Conservation (phyloP, 2,797 vertebrate species). For the Callimico goeldii region DNA sequence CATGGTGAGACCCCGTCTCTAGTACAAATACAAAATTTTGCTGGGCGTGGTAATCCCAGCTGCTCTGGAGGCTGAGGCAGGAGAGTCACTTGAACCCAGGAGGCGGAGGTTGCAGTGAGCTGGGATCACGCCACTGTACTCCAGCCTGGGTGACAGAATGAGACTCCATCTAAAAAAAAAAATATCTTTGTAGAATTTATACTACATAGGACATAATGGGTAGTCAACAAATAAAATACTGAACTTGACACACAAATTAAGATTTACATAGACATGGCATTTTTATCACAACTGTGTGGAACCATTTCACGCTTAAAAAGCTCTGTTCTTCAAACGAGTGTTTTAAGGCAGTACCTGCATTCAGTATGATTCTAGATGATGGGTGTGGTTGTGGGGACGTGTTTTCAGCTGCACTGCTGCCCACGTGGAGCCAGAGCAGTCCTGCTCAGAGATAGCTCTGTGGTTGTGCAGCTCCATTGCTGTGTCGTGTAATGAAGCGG, state of each 20-base stretch:
- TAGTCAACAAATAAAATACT: not conserved
- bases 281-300: not conserved
- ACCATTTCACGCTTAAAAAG: not conserved
- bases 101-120: no score
- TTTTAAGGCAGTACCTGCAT: not conserved
- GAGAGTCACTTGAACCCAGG: no score
- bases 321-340: not conserved
- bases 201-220: not conserved
- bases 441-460: not conserved
- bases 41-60: no score
- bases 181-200: not conserved
- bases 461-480: not conserved
- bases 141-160: no score
- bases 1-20: no score
- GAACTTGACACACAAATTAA: not conserved
- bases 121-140: no score
- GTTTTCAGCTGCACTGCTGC: not conserved
- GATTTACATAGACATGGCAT: not conserved
- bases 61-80: no score
- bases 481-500: not conserved
- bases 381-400: not conserved
- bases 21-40: no score
- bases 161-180: no score
- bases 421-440: not conserved
- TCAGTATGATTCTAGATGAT: fast-evolving